Evolutionary conservation across 2,113 vertebrate genomes (phyloP).

Genomic region (Nothocercus nigrocapillus): DNA sequence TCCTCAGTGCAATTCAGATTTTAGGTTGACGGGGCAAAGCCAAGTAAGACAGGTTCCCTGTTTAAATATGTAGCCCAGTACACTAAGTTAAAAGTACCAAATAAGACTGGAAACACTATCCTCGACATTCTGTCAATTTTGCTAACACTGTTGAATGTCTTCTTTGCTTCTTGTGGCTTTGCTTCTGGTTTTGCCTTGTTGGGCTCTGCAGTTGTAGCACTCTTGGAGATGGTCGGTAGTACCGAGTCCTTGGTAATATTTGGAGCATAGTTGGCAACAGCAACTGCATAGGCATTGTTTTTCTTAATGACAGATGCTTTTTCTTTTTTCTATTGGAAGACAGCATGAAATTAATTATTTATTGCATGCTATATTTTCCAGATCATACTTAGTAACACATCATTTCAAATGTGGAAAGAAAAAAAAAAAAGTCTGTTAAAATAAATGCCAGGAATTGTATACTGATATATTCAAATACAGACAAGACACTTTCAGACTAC

Average conservation of each 20-base stretch:
- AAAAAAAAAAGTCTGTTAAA: background rate
- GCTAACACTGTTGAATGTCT: constrained; percentile 99
- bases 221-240: constrained; percentile 95
- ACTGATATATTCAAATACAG: background rate
- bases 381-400: background rate
- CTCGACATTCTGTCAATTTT: constrained; percentile 99
- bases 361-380: background rate
- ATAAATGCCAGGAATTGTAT: background rate
- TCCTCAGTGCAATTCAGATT: constrained; percentile 63
- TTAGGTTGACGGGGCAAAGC: constrained; percentile 90
- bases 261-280: constrained; percentile 96
- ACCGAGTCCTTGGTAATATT: constrained; percentile 95
- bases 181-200: constrained; percentile 89
- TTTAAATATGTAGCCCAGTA: constrained; percentile 99
- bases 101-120: constrained; percentile 97
- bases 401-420: background rate
- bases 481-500: background rate
- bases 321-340: constrained; percentile 92
- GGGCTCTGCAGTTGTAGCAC: constrained; percentile 82
- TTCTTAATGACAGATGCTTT: constrained; percentile 94
- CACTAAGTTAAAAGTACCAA: constrained; percentile 95
- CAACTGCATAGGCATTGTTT: constrained; percentile 98
- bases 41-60: constrained; percentile 93
- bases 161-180: constrained; percentile 91
- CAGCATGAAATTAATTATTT: constrained; percentile 56